Evolutionary conservation across 2,888 invertebrate species (phyloP).

Genomic region (Plagodis pulveraria): DNA sequence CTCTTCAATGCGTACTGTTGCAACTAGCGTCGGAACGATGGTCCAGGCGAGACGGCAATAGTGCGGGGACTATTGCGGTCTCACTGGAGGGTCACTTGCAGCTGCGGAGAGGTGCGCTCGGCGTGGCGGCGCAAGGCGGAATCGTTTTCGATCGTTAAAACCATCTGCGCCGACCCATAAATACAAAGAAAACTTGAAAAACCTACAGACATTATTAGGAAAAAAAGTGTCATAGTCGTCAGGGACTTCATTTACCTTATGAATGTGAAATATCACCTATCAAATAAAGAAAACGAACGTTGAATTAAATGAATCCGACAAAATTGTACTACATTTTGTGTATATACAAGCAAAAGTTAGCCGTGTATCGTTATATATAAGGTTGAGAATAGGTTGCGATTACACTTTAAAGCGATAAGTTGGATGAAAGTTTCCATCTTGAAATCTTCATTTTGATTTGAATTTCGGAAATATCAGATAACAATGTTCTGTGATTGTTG

Average conservation of each 20-base stretch:
- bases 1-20: too few species aligned
- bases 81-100: too few species aligned
- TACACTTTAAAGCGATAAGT: constrained; percentile 1
- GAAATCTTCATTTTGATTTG: constrained; percentile 7
- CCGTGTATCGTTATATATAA: constrained; percentile 3
- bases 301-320: constrained; percentile 35
- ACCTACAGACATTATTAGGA: constrained; percentile 32
- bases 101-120: too few species aligned
- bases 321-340: constrained; percentile 7
- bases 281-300: constrained; percentile 37
- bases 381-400: constrained; percentile 15
- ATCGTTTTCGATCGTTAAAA: too few species aligned
- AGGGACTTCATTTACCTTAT: constrained; percentile 36
- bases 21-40: too few species aligned
- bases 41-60: too few species aligned
- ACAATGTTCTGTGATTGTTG: neutral
- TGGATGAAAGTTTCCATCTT: constrained; percentile 9
- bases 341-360: constrained; percentile 17
- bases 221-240: constrained; percentile 31
- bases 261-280: constrained; percentile 41
- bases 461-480: neutral
- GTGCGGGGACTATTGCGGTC: too few species aligned
- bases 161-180: constrained; percentile 38
- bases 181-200: constrained; percentile 40
- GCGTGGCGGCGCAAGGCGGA: too few species aligned